Percentiles rank a stretch among this genome's conserved stretches.
These are phyloP conservation scores for Barypeithes pellucidus DNA, from an alignment of 2,888 invertebrate species.

Conservation along the genomic window DNA sequence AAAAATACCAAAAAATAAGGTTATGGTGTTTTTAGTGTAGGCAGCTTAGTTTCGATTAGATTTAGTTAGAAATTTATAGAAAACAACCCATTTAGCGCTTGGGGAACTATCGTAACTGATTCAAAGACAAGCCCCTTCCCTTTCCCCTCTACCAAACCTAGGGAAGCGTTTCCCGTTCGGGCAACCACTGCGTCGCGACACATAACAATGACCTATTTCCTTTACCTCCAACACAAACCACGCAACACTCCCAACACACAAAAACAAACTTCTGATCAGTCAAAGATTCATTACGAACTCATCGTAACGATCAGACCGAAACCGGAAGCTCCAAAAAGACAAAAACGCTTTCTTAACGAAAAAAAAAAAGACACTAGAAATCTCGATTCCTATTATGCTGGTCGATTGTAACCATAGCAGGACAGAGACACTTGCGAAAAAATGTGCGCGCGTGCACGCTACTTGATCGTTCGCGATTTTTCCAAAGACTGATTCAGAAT, in stretches of 20 bases:
- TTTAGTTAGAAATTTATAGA: no score
- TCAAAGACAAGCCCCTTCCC: no score
- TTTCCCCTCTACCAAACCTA: no score
- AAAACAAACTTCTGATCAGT: conserved; percentile 29
- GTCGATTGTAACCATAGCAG: conserved; percentile 50
- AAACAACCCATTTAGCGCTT: no score
- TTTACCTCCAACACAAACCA: conserved; percentile 33
- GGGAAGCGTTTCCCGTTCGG: no score
- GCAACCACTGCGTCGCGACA: background rate
- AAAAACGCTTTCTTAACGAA: conserved; percentile 28
- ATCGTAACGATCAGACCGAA: conserved; percentile 42
- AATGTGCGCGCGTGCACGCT: conserved; percentile 45
- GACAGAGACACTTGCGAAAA: conserved; percentile 46
- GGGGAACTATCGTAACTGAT: no score
- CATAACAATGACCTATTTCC: background rate
- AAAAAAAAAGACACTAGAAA: conserved; percentile 35
- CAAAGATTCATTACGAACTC: conserved; percentile 43
- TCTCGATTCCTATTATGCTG: conserved; percentile 55
- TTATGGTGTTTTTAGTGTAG: no score
- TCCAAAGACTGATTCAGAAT: conserved; percentile 50
- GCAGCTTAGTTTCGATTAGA: no score
- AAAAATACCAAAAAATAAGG: no score
- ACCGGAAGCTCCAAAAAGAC: conserved; percentile 18
- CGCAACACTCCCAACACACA: conserved; percentile 2
- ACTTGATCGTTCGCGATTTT: conserved; percentile 51